phyloP scores from a whole-genome alignment of 2,113 vertebrate genomes.

The Mirza zaza region DNA sequence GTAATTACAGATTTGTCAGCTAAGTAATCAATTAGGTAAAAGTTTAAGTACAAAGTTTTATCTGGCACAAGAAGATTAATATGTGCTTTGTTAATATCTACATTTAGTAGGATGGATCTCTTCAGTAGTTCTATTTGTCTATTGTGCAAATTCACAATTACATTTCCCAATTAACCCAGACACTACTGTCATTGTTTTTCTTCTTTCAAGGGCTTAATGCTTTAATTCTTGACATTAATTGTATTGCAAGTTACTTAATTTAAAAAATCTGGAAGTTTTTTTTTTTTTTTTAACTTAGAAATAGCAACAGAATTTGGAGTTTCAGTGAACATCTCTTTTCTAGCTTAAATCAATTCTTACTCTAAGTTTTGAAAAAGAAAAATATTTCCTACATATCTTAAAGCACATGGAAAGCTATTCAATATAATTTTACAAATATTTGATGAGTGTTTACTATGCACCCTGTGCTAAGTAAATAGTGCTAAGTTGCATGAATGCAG shows the following conservation, averaged over 20 bases:
- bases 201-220: constrained; percentile 43
- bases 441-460: neutral
- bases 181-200: neutral
- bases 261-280: neutral
- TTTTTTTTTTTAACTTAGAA: constrained; percentile 35
- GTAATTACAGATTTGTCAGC: constrained; percentile 63
- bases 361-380: neutral
- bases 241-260: constrained; percentile 57
- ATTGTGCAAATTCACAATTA: constrained; percentile 55
- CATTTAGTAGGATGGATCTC: constrained; percentile 55
- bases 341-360: neutral
- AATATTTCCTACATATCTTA: neutral
- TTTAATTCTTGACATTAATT: constrained; percentile 55
- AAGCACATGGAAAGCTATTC: neutral
- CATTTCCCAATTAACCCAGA: constrained; percentile 45
- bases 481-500: neutral
- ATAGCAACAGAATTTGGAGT: neutral
- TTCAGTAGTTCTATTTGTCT: constrained; percentile 62
- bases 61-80: constrained; percentile 74
- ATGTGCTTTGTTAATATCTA: constrained; percentile 63
- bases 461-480: neutral
- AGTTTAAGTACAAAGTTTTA: constrained; percentile 56
- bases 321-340: neutral
- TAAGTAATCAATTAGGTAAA: constrained; percentile 73
- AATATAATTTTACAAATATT: neutral